These are phyloP conservation scores for Cylloceria caligata DNA, from an alignment of 2,888 invertebrate species.

Conservation along the genomic window DNA sequence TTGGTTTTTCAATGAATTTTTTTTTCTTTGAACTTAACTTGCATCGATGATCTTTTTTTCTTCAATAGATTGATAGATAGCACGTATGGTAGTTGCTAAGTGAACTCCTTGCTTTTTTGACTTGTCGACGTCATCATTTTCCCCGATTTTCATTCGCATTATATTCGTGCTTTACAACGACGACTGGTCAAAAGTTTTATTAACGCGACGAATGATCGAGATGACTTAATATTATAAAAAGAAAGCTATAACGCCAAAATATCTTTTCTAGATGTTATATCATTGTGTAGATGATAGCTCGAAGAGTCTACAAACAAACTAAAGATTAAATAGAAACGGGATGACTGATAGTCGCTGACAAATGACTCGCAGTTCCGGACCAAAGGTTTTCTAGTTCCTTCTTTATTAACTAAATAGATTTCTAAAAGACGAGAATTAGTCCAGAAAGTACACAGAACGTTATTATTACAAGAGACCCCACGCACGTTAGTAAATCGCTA, in stretches of 20 bases:
- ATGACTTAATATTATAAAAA: conserved; percentile 19
- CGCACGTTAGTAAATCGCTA: background rate
- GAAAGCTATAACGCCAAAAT: conserved; percentile 15
- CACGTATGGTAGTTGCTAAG: conserved; percentile 7
- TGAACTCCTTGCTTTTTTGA: conserved; percentile 18
- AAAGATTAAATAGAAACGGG: no score
- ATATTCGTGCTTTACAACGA: conserved; percentile 11
- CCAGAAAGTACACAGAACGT: conserved; percentile 13
- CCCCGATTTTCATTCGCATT: background rate
- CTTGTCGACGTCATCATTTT: background rate
- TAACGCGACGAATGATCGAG: conserved; percentile 3
- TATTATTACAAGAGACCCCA: conserved; percentile 13
- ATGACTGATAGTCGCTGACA: conserved; percentile 20
- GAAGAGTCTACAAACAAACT: background rate
- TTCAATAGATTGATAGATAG: conserved; percentile 5
- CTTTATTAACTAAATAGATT: conserved; percentile 16
- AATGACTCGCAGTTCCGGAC: background rate
- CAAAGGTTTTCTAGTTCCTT: conserved; percentile 28
- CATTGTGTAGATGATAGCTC: conserved; percentile 3
- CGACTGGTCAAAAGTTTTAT: conserved; percentile 11
- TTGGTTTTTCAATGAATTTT: conserved; percentile 24
- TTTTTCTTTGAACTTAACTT: conserved; percentile 33
- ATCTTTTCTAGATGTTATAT: conserved; percentile 29
- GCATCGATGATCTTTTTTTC: conserved; percentile 13
- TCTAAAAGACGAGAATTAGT: background rate